Base-by-base conservation (phyloP, 1,140 invertebrate species). In the Cydia pomonella region DNA sequence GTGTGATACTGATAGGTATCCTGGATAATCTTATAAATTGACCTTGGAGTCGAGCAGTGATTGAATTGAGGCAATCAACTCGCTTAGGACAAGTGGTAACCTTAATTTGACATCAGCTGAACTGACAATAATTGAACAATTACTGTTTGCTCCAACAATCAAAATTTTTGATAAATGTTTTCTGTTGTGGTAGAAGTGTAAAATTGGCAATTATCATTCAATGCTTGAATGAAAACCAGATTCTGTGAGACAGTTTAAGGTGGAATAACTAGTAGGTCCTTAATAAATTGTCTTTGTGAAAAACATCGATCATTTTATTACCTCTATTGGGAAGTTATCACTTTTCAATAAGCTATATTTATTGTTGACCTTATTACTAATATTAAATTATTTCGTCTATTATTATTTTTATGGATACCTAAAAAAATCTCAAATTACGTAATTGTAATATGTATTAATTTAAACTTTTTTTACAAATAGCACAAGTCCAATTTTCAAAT, bases 1-100 rank as follows among this genome's bases (percentile, higher is more conserved):
- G n/a, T n/a, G n/a, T n/a, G n/a, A n/a, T n/a, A n/a, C n/a, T n/a
- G n/a, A n/a, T n/a, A 21, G 6, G 18, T 59, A 59, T 23, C 6
- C 53, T 12, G 18, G 21, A 21, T 59, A 59, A 59, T 7, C 9
- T 23, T 6, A 0, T 10, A 23, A 21, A 66, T 29, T 33, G n/a
- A 33, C 64, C 64, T 69, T 69, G 33, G 29, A 69, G 18, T 18
- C n/a, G 10, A 29, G 64, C 27, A 33, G 27, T 41, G 64, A 69
- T 69, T 69, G 64, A 69, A 69, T 69, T 33, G 27, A 33, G 23
- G 63, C 63, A 64, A 69, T 69, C 64, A 69, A 69, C n/a, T 33
- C 0, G 7, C 7, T 69, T 9, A n/a, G n/a, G 16, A 69, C 64
- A 69, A 41, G 64, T 38, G 64, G 29, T 23, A 69, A 18, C 64